Percentiles rank a stretch among this genome's conserved stretches.
phyloP scores from a whole-genome alignment of 1,140 invertebrate species.

The Holcopasites calliopsidis region DNA sequence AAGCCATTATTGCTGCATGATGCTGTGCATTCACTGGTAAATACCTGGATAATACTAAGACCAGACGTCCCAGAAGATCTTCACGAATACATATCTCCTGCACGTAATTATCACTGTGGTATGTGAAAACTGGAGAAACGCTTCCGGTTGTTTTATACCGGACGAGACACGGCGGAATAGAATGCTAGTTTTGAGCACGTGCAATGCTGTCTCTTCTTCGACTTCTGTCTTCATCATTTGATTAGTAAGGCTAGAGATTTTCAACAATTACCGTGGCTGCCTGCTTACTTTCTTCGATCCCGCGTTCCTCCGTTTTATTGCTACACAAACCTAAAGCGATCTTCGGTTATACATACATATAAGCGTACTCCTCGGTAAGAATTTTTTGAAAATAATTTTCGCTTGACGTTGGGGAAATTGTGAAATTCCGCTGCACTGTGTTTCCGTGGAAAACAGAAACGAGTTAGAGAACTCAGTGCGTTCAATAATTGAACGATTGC shows the following conservation, averaged over 20 bases:
- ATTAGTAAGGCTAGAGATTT: background rate
- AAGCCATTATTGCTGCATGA: background rate
- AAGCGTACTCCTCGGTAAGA: background rate
- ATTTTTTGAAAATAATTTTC: background rate
- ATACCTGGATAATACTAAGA: conserved; percentile 43
- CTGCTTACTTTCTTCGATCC: conserved; percentile 12
- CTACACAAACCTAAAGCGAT: background rate
- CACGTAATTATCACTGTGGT: conserved; percentile 74
- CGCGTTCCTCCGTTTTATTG: background rate
- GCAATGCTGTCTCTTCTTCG: background rate
- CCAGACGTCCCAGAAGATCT: conserved; percentile 54
- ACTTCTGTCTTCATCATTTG: background rate
- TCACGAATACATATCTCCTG: conserved; percentile 68
- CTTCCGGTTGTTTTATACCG: conserved; percentile 71
- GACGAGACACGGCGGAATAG: background rate
- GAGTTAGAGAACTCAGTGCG: too few species aligned
- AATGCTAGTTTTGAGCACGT: conserved; percentile 15
- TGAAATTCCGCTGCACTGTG: too few species aligned
- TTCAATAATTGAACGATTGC: conserved; percentile 17
- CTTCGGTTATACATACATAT: background rate
- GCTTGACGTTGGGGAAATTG: too few species aligned
- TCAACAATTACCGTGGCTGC: background rate
- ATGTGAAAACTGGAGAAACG: conserved; percentile 77
- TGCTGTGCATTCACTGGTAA: background rate
- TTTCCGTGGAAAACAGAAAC: too few species aligned